These are phyloP conservation scores for Gnathonemus longibarbis DNA, from an alignment of 2,113 vertebrate genomes.

Conservation along the genomic window DNA sequence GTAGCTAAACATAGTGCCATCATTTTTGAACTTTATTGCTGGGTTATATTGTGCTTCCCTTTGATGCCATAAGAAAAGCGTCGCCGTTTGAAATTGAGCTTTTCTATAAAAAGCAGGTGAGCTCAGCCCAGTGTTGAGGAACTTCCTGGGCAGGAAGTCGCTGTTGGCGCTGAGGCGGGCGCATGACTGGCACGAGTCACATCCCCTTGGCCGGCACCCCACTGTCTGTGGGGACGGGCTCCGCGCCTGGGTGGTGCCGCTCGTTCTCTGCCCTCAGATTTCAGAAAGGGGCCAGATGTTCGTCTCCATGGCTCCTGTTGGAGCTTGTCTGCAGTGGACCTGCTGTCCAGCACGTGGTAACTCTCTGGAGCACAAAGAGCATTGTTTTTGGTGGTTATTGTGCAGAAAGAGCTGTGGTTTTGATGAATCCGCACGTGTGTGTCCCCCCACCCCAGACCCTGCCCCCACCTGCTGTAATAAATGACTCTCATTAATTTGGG, in stretches of 20 bases:
- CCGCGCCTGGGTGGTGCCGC: neutral
- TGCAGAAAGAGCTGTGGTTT: neutral
- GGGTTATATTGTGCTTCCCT: slow-evolving; percentile 49
- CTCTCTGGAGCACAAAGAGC: neutral
- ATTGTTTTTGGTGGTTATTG: neutral
- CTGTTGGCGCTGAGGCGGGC: slow-evolving; percentile 30
- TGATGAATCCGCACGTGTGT: neutral
- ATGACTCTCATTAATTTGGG: neutral
- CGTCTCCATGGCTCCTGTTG: neutral
- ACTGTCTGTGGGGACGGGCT: neutral
- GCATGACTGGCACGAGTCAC: slow-evolving; percentile 27
- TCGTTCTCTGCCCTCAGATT: neutral
- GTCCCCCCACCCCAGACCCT: neutral
- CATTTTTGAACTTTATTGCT: slow-evolving; percentile 25
- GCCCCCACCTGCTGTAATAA: neutral
- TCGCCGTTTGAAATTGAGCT: slow-evolving; percentile 14
- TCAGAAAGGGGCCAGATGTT: neutral
- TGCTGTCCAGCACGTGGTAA: slow-evolving; percentile 19
- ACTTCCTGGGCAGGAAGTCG: slow-evolving; percentile 39
- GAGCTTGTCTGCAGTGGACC: neutral
- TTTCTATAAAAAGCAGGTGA: slow-evolving; percentile 63
- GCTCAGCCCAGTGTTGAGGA: slow-evolving; percentile 46
- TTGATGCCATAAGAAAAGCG: slow-evolving; percentile 34
- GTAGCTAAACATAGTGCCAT: neutral
- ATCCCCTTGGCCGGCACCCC: slow-evolving; percentile 27